Evolutionary conservation across 2,797 vertebrate species (phyloP).

Genomic region (Ptychobarbus kaznakovi): DNA sequence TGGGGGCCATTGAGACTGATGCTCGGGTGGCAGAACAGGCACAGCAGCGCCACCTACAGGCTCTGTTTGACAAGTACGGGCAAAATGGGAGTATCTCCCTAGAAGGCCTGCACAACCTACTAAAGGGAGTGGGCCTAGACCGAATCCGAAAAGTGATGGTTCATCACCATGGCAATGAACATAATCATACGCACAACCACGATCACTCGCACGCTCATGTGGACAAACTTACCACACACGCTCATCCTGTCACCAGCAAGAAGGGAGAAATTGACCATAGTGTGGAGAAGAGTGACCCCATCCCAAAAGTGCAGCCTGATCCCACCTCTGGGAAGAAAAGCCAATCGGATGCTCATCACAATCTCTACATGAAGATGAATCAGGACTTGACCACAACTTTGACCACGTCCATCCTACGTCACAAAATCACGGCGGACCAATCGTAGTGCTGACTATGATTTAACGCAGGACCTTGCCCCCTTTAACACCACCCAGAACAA

Average conservation of each 20-base stretch:
- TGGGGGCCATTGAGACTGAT: slow-evolving; percentile 65
- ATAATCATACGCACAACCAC: slow-evolving; percentile 46
- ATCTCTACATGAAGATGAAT: slow-evolving; percentile 62
- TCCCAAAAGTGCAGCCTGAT: slow-evolving; percentile 48
- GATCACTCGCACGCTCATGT: slow-evolving; percentile 44
- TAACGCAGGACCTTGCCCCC: slow-evolving; percentile 25
- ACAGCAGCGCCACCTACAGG: slow-evolving; percentile 85
- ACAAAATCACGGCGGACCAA: slow-evolving; percentile 46
- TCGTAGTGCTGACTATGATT: slow-evolving; percentile 52
- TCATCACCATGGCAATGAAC: slow-evolving; percentile 67
- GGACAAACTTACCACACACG: slow-evolving; percentile 51
- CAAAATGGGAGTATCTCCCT: slow-evolving; percentile 91
- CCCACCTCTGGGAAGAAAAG: slow-evolving; percentile 60
- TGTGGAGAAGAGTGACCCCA: slow-evolving; percentile 53
- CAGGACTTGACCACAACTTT: slow-evolving; percentile 45
- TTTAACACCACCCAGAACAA: slow-evolving; percentile 23
- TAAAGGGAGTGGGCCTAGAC: slow-evolving; percentile 86
- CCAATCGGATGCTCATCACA: slow-evolving; percentile 50
- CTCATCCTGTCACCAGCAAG: slow-evolving; percentile 28
- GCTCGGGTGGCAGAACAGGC: slow-evolving; percentile 75
- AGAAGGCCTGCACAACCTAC: slow-evolving; percentile 84
- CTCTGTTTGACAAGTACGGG: slow-evolving; percentile 90
- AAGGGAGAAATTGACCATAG: slow-evolving; percentile 27
- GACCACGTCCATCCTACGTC: slow-evolving; percentile 50
- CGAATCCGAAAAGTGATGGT: slow-evolving; percentile 79